These are phyloP conservation scores for Smithornis capensis DNA, from an alignment of 2,113 vertebrate species.

Conservation along the genomic window DNA sequence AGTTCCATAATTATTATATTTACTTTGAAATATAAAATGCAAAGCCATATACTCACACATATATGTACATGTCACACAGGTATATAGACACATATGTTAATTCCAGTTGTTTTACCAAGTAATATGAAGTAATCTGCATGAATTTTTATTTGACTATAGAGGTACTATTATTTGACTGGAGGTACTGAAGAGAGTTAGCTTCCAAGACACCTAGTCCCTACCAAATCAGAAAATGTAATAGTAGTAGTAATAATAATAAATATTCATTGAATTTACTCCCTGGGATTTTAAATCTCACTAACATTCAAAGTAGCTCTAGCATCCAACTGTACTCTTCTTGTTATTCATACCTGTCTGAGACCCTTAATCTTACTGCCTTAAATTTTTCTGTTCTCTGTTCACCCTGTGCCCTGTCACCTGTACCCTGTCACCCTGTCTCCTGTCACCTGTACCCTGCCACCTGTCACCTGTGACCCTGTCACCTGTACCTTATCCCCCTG, in stretches of 20 bases:
- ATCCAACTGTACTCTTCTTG: neutral
- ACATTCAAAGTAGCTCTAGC: neutral
- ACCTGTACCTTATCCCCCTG: too few species aligned
- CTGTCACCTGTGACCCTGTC: too few species aligned
- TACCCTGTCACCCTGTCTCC: too few species aligned
- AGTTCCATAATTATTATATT: neutral
- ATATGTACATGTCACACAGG: rapidly evolving
- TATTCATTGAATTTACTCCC: neutral
- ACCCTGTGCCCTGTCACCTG: too few species aligned
- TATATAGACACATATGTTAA: neutral
- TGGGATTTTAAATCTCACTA: neutral
- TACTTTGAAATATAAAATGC: neutral
- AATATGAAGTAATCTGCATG: neutral
- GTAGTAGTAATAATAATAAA: neutral
- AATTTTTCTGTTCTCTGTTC: too few species aligned
- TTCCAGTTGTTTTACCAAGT: neutral
- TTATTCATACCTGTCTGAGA: neutral
- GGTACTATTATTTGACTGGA: too few species aligned
- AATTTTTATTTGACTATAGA: neutral
- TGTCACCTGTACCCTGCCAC: too few species aligned
- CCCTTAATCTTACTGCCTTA: neutral
- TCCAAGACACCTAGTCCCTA: neutral
- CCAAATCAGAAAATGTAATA: neutral
- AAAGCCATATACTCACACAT: neutral
- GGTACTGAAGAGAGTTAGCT: neutral